phyloP scores from a whole-genome alignment of 2,797 vertebrate genomes.

The Typhlichthys eigenmanni region DNA sequence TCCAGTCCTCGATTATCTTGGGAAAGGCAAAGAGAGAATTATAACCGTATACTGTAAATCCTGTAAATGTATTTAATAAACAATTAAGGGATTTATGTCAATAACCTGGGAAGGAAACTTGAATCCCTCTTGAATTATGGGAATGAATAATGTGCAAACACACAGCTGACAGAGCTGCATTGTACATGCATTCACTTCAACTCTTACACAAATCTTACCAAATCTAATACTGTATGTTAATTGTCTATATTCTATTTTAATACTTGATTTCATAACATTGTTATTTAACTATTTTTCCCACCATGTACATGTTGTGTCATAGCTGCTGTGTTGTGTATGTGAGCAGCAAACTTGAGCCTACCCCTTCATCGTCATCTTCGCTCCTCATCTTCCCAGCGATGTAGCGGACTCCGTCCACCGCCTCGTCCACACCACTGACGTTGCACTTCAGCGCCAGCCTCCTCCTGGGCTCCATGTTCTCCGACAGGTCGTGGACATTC shows the following conservation, averaged over 20 bases:
- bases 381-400: conserved; percentile 81
- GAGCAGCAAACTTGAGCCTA: conserved; percentile 36
- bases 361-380: conserved; percentile 80
- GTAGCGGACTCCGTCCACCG: conserved; percentile 77
- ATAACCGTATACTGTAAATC: not conserved
- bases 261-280: not conserved
- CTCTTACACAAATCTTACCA: not conserved
- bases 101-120: not conserved
- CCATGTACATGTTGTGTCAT: too few species aligned
- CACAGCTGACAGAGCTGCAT: too few species aligned
- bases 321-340: too few species aligned
- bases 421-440: conserved; percentile 71
- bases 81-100: not conserved
- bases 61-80: not conserved
- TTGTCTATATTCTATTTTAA: not conserved
- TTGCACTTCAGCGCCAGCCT: conserved; percentile 71
- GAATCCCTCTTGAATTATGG: too few species aligned
- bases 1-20: conserved; percentile 84
- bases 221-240: not conserved
- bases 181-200: too few species aligned
- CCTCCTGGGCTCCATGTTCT: conserved; percentile 74
- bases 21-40: conserved; percentile 25
- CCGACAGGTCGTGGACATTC: conserved; percentile 66
- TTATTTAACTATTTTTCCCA: not conserved
- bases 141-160: too few species aligned